A percentile compares a stretch with the other conserved stretches of the same genome.
Evolutionary conservation across 2,113 vertebrate species (phyloP).

Genomic region (Perccottus glenii): DNA sequence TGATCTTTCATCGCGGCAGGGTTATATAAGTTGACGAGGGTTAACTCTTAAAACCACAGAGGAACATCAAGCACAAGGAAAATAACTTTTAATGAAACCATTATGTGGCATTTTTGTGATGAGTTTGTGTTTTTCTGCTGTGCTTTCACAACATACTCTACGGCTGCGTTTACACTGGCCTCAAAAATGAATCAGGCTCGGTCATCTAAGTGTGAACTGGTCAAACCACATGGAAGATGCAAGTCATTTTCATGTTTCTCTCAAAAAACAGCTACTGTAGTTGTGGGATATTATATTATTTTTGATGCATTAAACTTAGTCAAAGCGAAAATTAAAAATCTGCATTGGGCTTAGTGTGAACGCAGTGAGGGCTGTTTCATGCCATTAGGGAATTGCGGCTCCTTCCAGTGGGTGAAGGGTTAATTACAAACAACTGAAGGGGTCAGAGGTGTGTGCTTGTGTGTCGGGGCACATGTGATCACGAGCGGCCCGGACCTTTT

Average conservation of each 20-base stretch:
- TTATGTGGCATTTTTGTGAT: not conserved
- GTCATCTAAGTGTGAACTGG: no score
- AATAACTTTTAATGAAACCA: not conserved
- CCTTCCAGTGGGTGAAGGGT: conserved; percentile 87
- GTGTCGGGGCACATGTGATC: conserved; percentile 77
- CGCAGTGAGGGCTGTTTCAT: conserved; percentile 85
- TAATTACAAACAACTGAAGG: conserved; percentile 93
- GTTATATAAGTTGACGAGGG: not conserved
- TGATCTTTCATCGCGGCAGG: not conserved
- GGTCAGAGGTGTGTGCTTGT: conserved; percentile 74
- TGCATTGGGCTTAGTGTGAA: conserved; percentile 79
- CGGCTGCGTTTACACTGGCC: not conserved
- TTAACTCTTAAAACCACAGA: not conserved
- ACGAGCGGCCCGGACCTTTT: conserved; percentile 82
- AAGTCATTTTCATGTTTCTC: no score
- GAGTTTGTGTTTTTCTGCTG: not conserved
- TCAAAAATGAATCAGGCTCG: not conserved
- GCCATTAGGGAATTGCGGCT: conserved; percentile 81
- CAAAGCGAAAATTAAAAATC: not conserved
- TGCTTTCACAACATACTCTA: not conserved
- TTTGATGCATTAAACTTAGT: no score
- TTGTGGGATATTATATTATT: no score
- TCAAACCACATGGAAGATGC: no score
- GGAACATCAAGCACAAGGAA: not conserved
- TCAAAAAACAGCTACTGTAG: no score